These are phyloP conservation scores for Lepidiolamprologus cunningtoni DNA, from an alignment of 2,113 vertebrate genomes.

Conservation along the genomic window DNA sequence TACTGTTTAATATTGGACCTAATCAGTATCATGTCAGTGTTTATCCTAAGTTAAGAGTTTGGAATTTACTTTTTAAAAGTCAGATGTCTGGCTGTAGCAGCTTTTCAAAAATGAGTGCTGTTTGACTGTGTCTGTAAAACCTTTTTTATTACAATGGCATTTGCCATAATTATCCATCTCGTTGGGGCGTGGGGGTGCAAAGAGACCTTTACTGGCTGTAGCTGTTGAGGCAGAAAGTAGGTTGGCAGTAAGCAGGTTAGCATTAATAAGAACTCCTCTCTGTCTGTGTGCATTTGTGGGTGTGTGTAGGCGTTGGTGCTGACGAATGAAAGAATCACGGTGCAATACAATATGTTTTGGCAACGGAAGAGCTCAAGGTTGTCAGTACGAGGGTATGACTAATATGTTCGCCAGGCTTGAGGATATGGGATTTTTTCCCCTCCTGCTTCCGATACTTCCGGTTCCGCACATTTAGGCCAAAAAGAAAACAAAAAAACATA, in stretches of 20 bases:
- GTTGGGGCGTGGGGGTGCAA: neutral
- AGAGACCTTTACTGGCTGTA: neutral
- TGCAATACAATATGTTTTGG: neutral
- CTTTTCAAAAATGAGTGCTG: neutral
- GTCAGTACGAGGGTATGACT: constrained; percentile 38
- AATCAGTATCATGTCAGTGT: neutral
- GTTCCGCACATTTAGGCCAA: neutral
- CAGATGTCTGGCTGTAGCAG: neutral
- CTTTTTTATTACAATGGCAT: neutral
- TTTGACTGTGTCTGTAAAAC: neutral
- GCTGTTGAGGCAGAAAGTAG: neutral
- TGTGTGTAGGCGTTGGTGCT: constrained; percentile 18
- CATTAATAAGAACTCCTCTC: constrained; percentile 6
- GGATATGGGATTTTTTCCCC: neutral
- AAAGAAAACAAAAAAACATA: neutral
- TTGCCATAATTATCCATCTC: neutral
- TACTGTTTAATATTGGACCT: neutral
- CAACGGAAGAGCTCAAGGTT: constrained; percentile 3
- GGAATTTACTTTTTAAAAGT: neutral
- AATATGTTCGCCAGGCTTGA: constrained; percentile 35
- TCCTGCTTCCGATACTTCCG: neutral
- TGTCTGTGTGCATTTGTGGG: neutral
- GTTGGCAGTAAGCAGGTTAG: constrained; percentile 2
- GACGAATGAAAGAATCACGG: neutral
- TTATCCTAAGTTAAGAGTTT: neutral